These are phyloP conservation scores for Hiodon alosoides DNA, from an alignment of 2,113 vertebrate species.

Conservation along the genomic window DNA sequence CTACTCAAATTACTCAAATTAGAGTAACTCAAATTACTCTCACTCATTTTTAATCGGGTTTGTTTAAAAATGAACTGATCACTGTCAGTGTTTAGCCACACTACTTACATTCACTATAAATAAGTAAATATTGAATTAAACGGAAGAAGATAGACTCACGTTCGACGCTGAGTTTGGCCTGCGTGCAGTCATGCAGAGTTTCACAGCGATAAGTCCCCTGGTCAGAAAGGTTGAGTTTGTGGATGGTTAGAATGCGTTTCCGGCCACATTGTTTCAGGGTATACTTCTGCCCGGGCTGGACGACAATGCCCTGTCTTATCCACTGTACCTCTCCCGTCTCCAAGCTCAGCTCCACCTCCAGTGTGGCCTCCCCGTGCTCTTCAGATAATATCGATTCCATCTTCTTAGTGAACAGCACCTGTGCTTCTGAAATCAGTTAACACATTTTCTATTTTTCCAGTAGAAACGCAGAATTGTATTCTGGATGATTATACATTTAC, in stretches of 20 bases:
- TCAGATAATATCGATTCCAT: conserved; percentile 71
- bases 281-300: conserved; percentile 70
- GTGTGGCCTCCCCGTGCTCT: conserved; percentile 69
- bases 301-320: conserved; percentile 82
- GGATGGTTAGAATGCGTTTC: conserved; percentile 69
- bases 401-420: conserved; percentile 75
- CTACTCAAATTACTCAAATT: conserved; percentile 55
- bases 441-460: not conserved
- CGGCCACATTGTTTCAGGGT: conserved; percentile 61
- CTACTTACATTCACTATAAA: conserved; percentile 46
- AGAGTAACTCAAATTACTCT: conserved; percentile 55
- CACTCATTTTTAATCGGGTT: conserved; percentile 47
- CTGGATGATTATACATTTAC: not conserved
- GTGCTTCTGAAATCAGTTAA: conserved; percentile 61
- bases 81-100: conserved; percentile 21
- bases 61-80: conserved; percentile 35
- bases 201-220: conserved; percentile 86
- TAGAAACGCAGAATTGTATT: not conserved
- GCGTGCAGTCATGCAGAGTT: conserved; percentile 83
- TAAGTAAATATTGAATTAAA: conserved; percentile 48
- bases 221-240: conserved; percentile 63
- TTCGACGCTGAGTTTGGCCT: conserved; percentile 79
- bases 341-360: conserved; percentile 78
- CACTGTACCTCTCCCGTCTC: conserved; percentile 77
- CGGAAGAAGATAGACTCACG: conserved; percentile 66